A percentile compares a stretch with the other conserved stretches of the same genome.
These are phyloP conservation scores for Pyrrhosoma nymphula DNA, from an alignment of 2,888 invertebrate species.

Conservation along the genomic window DNA sequence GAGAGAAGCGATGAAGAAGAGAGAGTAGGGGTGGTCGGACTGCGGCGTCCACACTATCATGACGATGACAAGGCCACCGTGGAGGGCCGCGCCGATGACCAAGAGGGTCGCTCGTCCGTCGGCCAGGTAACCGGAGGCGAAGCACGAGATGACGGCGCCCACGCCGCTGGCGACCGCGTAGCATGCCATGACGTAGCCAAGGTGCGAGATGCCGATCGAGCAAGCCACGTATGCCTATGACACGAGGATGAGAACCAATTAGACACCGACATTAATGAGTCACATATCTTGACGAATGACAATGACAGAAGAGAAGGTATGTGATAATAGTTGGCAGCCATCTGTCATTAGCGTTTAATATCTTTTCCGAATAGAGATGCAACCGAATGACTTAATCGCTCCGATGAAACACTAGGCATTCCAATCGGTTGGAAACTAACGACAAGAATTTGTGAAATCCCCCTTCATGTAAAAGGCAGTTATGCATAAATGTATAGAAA, in stretches of 20 bases:
- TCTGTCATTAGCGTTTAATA: not conserved
- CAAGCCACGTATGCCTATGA: slow-evolving; percentile 90
- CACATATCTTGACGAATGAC: too few species aligned
- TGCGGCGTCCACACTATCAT: slow-evolving; percentile 87
- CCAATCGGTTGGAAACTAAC: too few species aligned
- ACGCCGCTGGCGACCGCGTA: slow-evolving; percentile 93
- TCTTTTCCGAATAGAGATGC: not conserved
- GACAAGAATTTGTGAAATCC: too few species aligned
- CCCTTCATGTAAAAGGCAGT: too few species aligned
- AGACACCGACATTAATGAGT: too few species aligned
- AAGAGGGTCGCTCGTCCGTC: slow-evolving; percentile 89
- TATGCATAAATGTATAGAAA: too few species aligned
- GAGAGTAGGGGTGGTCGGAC: slow-evolving; percentile 84
- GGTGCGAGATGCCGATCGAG: slow-evolving; percentile 92
- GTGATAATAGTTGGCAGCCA: not conserved
- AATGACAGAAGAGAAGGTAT: not conserved
- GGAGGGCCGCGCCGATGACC: slow-evolving; percentile 85
- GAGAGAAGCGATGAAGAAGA: slow-evolving; percentile 88
- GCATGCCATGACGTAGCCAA: slow-evolving; percentile 96
- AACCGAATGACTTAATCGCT: too few species aligned
- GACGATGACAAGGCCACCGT: slow-evolving; percentile 84
- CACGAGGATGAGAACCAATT: slow-evolving; percentile 70
- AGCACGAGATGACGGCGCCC: slow-evolving; percentile 90
- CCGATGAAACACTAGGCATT: too few species aligned
- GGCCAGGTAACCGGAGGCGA: slow-evolving; percentile 85